Percentiles rank a stretch among this genome's conserved stretches.
These are phyloP conservation scores for Gyps fulvus DNA, from an alignment of 2,113 vertebrate genomes.

Conservation along the genomic window DNA sequence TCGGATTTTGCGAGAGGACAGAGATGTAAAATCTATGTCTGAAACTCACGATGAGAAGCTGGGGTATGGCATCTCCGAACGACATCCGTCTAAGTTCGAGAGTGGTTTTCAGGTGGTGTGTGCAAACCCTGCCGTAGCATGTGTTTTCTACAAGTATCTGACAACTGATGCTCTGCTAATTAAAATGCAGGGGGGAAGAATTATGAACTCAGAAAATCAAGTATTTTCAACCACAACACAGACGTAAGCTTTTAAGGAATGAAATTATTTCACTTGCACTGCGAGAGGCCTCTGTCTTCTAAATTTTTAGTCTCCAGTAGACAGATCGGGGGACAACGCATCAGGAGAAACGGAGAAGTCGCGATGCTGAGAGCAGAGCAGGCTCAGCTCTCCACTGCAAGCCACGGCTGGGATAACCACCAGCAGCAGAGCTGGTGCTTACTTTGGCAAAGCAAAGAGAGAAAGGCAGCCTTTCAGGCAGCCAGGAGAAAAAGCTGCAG, in stretches of 20 bases:
- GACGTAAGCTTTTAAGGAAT: neutral
- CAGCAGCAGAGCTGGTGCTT: neutral
- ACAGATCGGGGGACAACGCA: neutral
- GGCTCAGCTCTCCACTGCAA: neutral
- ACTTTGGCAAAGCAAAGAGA: neutral
- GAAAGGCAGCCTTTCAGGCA: neutral
- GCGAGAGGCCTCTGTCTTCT: neutral
- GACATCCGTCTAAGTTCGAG: neutral
- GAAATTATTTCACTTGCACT: neutral
- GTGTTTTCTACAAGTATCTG: neutral
- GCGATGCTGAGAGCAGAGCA: neutral
- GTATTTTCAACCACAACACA: neutral
- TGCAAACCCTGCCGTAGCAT: neutral
- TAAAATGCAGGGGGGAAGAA: neutral
- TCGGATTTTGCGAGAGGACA: neutral
- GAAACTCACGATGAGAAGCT: neutral
- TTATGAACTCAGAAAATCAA: neutral
- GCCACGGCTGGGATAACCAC: neutral
- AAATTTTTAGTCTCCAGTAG: neutral
- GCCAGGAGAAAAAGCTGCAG: neutral
- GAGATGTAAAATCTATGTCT: neutral
- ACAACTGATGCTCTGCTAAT: neutral
- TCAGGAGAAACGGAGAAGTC: neutral
- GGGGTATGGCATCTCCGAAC: neutral
- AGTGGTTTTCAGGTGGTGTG: neutral